A percentile compares a stretch with the other conserved stretches of the same genome.
Conservation (phyloP, 2,888 invertebrate species). For the Drosophila imparisetae region DNA sequence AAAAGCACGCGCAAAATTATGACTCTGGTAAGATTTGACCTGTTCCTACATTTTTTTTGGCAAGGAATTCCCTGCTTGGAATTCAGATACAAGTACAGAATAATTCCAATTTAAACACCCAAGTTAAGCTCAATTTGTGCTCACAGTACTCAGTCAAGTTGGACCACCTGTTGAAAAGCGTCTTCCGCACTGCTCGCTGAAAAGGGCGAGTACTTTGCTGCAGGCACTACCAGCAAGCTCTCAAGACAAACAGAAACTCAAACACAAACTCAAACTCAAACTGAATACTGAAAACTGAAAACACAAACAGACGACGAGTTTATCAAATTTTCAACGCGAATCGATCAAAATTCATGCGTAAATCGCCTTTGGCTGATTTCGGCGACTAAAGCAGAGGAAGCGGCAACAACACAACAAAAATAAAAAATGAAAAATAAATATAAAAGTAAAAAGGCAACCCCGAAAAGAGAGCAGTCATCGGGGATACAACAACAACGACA, state of each 20-base stretch:
- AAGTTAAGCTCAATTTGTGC: neutral
- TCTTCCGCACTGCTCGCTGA: neutral
- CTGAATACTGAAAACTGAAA: neutral
- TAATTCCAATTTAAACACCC: neutral
- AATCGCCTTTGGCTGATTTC: slow-evolving; percentile 38
- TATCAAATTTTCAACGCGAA: slow-evolving; percentile 69
- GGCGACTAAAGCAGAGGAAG: slow-evolving; percentile 26
- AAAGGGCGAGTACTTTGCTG: slow-evolving; percentile 2
- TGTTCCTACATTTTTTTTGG: too few relatives aligned
- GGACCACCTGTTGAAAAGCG: slow-evolving; percentile 28
- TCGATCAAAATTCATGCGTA: slow-evolving; percentile 68
- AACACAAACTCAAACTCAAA: neutral
- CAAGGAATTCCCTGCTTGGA: neutral
- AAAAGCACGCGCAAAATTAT: neutral
- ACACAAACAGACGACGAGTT: slow-evolving; percentile 13
- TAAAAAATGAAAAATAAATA: slow-evolving; percentile 7
- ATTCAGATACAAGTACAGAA: neutral
- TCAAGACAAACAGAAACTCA: slow-evolving; percentile 50
- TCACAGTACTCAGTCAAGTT: neutral
- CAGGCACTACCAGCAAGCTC: slow-evolving; percentile 29
- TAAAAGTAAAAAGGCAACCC: slow-evolving; percentile 11
- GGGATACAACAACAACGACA: slow-evolving; percentile 1
- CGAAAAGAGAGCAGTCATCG: slow-evolving; percentile 34
- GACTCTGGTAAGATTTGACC: neutral
- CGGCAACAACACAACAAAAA: slow-evolving; percentile 6